Base-by-base conservation (phyloP, 2,113 vertebrate genomes). In the Xenopus laevis region DNA sequence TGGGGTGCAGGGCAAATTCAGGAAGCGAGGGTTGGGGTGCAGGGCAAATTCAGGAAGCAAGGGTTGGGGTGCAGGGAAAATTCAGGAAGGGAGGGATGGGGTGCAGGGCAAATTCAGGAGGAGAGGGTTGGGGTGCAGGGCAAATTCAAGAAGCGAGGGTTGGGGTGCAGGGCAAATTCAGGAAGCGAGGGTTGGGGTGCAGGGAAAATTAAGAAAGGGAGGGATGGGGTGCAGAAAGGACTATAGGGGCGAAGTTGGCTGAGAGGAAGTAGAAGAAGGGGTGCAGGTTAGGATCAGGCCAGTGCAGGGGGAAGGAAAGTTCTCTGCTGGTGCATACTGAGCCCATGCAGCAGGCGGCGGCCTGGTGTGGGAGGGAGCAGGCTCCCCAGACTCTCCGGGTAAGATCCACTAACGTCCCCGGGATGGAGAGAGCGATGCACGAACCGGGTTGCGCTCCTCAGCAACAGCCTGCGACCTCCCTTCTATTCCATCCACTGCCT, bases 311-410 rank as follows among this genome's bases (percentile, higher is more conserved):
- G 16, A 8, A 66, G 65, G 18, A 16, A 21, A 13, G n/a, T 21
- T 47, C n/a, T 2, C 5, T 50, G 57, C 21, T 68, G 65, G 44
- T 27, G 69, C 10, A 21, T 65, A 75, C 62, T 57, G 33, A 20
- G 65, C 58, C 61, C 71, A 65, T 66, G 71, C 62, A 59, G 71
- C n/a, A n/a, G n/a, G n/a, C 50, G 46, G 13, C 13, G 46, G 45
- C 52, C 52, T 46, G 23, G 71, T 5, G 15, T n/a, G 20, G 23
- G 61, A 64, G 61, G 30, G 13, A 12, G n/a, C n/a, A n/a, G n/a
- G 46, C 17, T 18, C 63, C 7, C 27, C 33, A 15, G 62, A 1
- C 33, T 27, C 27, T 17, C 23, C 13, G 9, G 13, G 61, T 61
- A 23, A 50, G 58, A 71, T 23, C 17, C 61, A 33, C 10, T 2